A percentile compares a stretch with the other conserved stretches of the same genome.
These are phyloP conservation scores for Hemithea aestivaria DNA, from an alignment of 2,888 invertebrate species.

Conservation along the genomic window DNA sequence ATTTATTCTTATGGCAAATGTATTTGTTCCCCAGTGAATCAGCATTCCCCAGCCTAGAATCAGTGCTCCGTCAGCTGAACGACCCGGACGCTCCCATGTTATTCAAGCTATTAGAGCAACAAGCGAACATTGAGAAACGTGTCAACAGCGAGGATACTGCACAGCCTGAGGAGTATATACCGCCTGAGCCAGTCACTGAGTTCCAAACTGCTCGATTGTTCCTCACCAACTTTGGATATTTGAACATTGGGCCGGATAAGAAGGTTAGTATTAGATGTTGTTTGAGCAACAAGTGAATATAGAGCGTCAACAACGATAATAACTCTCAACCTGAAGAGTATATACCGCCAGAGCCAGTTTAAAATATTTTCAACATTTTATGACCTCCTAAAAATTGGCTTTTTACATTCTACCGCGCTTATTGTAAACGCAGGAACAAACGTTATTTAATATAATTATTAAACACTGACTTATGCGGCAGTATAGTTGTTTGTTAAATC, in stretches of 20 bases:
- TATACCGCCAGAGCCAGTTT: slow-evolving; percentile 88
- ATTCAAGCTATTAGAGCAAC: slow-evolving; percentile 85
- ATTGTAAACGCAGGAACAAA: no score
- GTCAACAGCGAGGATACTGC: slow-evolving; percentile 62
- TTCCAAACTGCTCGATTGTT: slow-evolving; percentile 97
- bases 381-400: no score
- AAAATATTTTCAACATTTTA: no score
- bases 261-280: slow-evolving; percentile 74
- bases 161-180: slow-evolving; percentile 84
- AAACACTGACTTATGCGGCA: no score
- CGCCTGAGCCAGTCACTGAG: slow-evolving; percentile 91
- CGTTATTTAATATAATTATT: no score
- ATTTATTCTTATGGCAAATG: no score
- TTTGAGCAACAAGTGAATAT: slow-evolving; percentile 84
- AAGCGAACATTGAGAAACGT: slow-evolving; percentile 79
- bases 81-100: slow-evolving; percentile 82
- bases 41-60: slow-evolving; percentile 93
- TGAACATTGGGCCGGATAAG: slow-evolving; percentile 80
- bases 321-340: slow-evolving; percentile 83
- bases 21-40: slow-evolving; percentile 82
- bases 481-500: no score
- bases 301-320: slow-evolving; percentile 68
- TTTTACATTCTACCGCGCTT: no score
- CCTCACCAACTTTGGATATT: slow-evolving; percentile 96
- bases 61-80: slow-evolving; percentile 82